Base-by-base conservation (phyloP, 2,113 vertebrate genomes). In the Nematolebias whitei region DNA sequence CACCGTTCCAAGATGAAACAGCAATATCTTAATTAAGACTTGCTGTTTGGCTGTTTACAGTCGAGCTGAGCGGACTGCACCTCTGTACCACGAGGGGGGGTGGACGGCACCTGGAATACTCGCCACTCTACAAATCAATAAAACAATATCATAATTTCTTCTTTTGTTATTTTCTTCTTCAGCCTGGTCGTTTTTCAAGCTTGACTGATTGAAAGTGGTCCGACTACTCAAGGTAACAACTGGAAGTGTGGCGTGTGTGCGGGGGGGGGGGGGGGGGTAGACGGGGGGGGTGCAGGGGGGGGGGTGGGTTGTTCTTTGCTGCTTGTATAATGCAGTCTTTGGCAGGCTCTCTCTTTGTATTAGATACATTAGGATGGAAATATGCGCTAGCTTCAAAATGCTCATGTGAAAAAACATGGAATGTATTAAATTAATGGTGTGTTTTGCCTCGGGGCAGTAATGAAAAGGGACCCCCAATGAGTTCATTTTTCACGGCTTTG, bases 341-440 rank as follows among this genome's bases (percentile, higher is more conserved):
- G 86, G 81, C 85, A 91, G 81, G 50, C 83, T 78, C 82, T 76
- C 85, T 89, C 81, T 85, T 90, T 91, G 83, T 90, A 85, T 88
- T 82, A 89, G 85, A 86, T 89, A 85, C 90, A 92, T 91, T 91
- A 91, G 88, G 75, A 82, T 58, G 74, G 86, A 92, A 92, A 91
- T 89, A 84, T 82, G 85, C 82, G 87, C 78, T 85, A 91, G 90
- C 82, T 88, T 89, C 84, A 88, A 92, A 92, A 93, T 88, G 84
- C 85, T 79, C 83, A 87, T 86, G 86, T 83, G 88, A 91, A 92
- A 92, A 92, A 89, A 90, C 87, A 88, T 66, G 79, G 89, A 91
- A 91, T 91, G 88, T 91, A 92, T 91, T 91, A 91, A 93, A 93
- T 93, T 89, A 93, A 92, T 92, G 91, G 89, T 86, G 85, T 88